phyloP scores from a whole-genome alignment of 2,113 vertebrate species.

The Hirundichthys speculiger region DNA sequence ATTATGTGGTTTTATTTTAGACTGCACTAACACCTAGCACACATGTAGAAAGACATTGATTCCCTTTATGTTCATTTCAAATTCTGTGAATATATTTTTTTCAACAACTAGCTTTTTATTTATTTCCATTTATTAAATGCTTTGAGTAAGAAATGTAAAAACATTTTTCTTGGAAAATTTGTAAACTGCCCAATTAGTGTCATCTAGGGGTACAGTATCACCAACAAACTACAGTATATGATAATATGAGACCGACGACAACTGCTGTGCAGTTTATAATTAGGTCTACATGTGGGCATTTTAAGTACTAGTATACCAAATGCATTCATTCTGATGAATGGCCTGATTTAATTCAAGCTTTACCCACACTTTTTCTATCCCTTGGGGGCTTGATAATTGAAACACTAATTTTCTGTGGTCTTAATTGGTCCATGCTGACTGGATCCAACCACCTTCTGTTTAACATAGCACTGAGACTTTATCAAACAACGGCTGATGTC shows the following conservation, averaged over 20 bases:
- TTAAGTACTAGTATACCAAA: constrained; percentile 35
- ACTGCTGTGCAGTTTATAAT: constrained; percentile 37
- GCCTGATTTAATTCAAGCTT: constrained; percentile 64
- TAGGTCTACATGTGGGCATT: constrained; percentile 49
- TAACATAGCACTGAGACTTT: constrained; percentile 52
- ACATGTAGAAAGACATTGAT: too few species aligned
- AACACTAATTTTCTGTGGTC: constrained; percentile 71
- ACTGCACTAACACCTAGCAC: too few species aligned
- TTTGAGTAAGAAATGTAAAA: too few species aligned
- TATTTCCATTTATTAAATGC: too few species aligned
- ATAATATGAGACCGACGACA: constrained; percentile 6
- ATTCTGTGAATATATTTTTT: too few species aligned
- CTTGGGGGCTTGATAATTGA: constrained; percentile 67
- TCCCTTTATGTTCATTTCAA: too few species aligned
- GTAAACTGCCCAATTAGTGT: too few species aligned
- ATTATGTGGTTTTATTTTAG: too few species aligned
- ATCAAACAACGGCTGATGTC: constrained; percentile 50
- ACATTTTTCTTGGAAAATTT: too few species aligned
- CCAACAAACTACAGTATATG: too few species aligned
- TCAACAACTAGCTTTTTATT: too few species aligned
- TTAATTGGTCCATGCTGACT: constrained; percentile 60
- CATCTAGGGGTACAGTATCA: too few species aligned
- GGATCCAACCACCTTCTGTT: constrained; percentile 53
- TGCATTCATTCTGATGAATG: constrained; percentile 52
- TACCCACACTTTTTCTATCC: constrained; percentile 57